A percentile compares a stretch with the other conserved stretches of the same genome.
phyloP scores from a whole-genome alignment of 2,113 vertebrate genomes.

The Andinoacara biseriatus region DNA sequence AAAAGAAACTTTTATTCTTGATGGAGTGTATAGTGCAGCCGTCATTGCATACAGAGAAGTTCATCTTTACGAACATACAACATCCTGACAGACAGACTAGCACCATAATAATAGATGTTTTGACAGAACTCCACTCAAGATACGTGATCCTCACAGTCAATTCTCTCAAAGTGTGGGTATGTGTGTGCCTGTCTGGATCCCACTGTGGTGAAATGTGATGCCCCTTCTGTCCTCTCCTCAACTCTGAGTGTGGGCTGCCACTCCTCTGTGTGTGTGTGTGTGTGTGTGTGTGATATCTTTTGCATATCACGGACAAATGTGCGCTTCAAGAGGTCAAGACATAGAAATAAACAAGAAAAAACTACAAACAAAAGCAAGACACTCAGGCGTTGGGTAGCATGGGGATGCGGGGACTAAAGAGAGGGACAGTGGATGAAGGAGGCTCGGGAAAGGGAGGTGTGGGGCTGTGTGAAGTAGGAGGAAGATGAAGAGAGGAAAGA shows the following conservation, averaged over 20 bases:
- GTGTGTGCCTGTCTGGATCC: constrained; percentile 50
- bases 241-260: constrained; percentile 30
- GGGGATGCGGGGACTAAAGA: not conserved
- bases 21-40: not conserved
- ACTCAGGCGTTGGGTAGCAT: not conserved
- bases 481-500: not conserved
- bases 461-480: not conserved
- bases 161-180: constrained; percentile 27
- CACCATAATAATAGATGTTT: constrained; percentile 51
- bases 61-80: not conserved
- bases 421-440: not conserved
- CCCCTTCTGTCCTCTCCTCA: constrained; percentile 54
- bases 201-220: constrained; percentile 60
- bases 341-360: not conserved
- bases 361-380: not conserved
- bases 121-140: constrained; percentile 55
- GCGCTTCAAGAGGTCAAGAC: not conserved
- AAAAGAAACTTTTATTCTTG: not conserved
- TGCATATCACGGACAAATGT: constrained; percentile 5
- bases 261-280: constrained; percentile 19
- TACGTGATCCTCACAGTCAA: constrained; percentile 58
- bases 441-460: not conserved
- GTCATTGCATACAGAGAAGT: not conserved
- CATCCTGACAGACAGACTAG: constrained; percentile 26
- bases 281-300: constrained; percentile 20